Evolutionary conservation across 1,140 invertebrate genomes (phyloP).

Genomic region (Propsilocerus akamusi): DNA sequence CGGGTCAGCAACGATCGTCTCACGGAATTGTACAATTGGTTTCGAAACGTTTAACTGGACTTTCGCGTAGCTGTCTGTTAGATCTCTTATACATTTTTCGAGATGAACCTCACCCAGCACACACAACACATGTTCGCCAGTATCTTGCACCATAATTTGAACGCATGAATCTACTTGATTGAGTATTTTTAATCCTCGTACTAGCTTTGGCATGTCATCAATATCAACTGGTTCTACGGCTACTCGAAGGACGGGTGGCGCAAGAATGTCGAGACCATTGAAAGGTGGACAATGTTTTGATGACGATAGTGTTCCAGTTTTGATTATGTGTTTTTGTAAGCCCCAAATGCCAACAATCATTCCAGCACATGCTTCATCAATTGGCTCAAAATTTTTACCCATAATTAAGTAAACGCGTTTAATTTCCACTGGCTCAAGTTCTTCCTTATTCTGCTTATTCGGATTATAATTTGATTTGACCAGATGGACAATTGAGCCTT

Average conservation of each 20-base stretch:
- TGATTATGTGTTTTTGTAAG: slow-evolving; percentile 69
- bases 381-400: slow-evolving; percentile 73
- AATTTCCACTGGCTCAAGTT: background rate
- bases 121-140: slow-evolving; percentile 88
- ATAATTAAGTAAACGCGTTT: slow-evolving; percentile 57
- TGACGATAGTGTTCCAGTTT: slow-evolving; percentile 80
- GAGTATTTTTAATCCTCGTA: slow-evolving; percentile 35
- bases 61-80: slow-evolving; percentile 66
- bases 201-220: slow-evolving; percentile 60
- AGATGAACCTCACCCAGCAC: slow-evolving; percentile 96
- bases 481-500: slow-evolving; percentile 65
- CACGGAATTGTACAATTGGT: slow-evolving; percentile 90
- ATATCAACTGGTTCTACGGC: slow-evolving; percentile 82
- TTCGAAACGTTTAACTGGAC: slow-evolving; percentile 78
- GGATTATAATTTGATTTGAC: slow-evolving; percentile 85
- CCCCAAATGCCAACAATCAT: slow-evolving; percentile 82
- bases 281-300: slow-evolving; percentile 76
- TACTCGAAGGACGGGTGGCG: slow-evolving; percentile 80
- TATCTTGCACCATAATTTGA: slow-evolving; percentile 76
- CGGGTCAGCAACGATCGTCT: slow-evolving; percentile 74
- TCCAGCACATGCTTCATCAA: slow-evolving; percentile 68
- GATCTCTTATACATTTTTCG: slow-evolving; percentile 80
- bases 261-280: slow-evolving; percentile 59
- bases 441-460: slow-evolving; percentile 21
- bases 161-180: slow-evolving; percentile 74